Base-by-base conservation (phyloP, 2,888 invertebrate genomes). In the Mesorhabditis belari region DNA sequence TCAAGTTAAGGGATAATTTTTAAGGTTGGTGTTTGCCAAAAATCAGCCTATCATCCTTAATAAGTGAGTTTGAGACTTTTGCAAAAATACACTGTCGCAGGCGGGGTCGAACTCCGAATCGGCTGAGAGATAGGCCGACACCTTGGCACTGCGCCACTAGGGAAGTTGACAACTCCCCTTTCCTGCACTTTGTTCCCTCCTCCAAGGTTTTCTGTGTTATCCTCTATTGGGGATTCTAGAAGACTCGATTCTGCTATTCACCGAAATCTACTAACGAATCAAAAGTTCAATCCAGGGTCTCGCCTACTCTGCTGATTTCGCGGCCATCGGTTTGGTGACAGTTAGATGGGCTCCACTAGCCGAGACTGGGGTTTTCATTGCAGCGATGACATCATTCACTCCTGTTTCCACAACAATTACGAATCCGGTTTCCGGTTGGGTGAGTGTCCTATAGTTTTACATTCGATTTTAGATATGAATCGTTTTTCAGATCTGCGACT, bases 331-430 rank as follows among this genome's bases (percentile, higher is more conserved):
- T 29, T 61, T 73, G 28, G 63, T 73, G 1, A 63, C 63, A 25
- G 65, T 65, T 3, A 61, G 74, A 55, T 77, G 76, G 76, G 77
- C 76, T 0, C 71, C 75, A 4, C 62, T 76, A 0, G 44, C 58
- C 17, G 73, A 76, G 53, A 71, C 72, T 21, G 75, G 70, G 1
- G 66, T 75, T n/a, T 76, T 76, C 63, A 70, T 77, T 35, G 64
- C 70, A 2, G 60, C 70, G 9, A 61, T 77, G 12, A 77, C 76
- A 3, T 73, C 74, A 3, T 77, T 76, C 55, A 68, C 76, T 5
- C 70, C 76, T 0, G 54, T 77, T 24, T 69, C 77, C 23, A 66
- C 67, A 4, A 65, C 67, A 23, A 60, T 77, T 12, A 76, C 77
- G 25, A 77, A 74, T 55, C 63, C 67, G 19, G 63, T 69, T 6